Evolutionary conservation across 2,797 vertebrate genomes (phyloP), one percentile per base, ranked within the genome.

Genomic region (Lithobates pipiens): DNA sequence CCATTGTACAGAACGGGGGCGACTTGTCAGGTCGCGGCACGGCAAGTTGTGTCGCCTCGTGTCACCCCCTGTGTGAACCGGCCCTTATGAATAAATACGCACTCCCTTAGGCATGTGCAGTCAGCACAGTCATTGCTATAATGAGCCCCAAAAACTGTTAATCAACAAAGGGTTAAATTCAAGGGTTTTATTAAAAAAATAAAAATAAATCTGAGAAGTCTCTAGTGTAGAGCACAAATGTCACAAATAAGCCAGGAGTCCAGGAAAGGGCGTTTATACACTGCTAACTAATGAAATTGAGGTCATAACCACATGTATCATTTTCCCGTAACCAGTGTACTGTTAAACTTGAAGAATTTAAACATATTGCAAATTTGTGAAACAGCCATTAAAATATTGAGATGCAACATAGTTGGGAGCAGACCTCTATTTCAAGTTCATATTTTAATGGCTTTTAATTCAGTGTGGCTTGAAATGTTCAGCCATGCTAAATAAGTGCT

Each of bases 401-500:
- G 77, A 77, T 85, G 77, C 74, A n/a, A 68, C 71, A 69, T 80
- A 32, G 39, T 69, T 76, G 74, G 68, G 63, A 74, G 23, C 77
- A 36, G 71, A 85, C 61, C 77, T 69, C 42, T 54, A 39, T 72
- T 39, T 67, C 77, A 54, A 80, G 42, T 80, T 85, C 80, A 57
- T 57, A 85, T 80, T 85, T 85, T 85, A 85, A 80, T 80, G 77
- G 77, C 77, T 75, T 85, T 85, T 85, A 85, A 74, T 85, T 74
- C 77, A 80, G 63, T 75, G 71, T 75, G 63, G 42, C 42, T 63
- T 69, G 71, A 76, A 80, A 85, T 85, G 84, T 23, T 76, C 84
- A 80, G 77, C 46, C 84, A 80, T 75, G 84, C 77, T 80, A 71
- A 85, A 80, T 80, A 85, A 85, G 84, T 80, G 84, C 77, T 77